Base-by-base conservation (phyloP, 2,888 invertebrate genomes). In the Hydropsyche betteni region DNA sequence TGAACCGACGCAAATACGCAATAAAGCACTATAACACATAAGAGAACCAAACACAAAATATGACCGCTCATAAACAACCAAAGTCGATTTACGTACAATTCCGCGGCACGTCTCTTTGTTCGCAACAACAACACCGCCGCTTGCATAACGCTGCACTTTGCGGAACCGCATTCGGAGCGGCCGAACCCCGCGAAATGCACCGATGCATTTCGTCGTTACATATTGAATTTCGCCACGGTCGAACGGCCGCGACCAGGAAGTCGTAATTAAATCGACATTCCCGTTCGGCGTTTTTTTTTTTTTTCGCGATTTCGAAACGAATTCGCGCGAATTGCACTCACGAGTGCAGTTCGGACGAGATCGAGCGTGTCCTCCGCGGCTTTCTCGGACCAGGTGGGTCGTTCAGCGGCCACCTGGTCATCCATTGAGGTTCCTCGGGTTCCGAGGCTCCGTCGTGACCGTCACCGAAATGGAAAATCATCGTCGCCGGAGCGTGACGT, bases 381-480 rank as follows among this genome's bases (percentile, higher is more conserved):
- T 58, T 58, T 58, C 58, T 58, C 14, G 4, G 16, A n/a, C 16
- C 14, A 14, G 53, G 53, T 16, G 53, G 51, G 24, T 24, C 16
- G 58, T 8, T 24, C 16, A 16, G 16, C 10, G 7, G 4, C 10
- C 64, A 64, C 64, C 64, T 64, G 64, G 55, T 55, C 44, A 8
- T 44, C 58, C 58, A 24, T 14, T 58, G 16, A 16, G 24, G 4
- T 44, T 44, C 10, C 44, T 10, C 10, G 10, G 44, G 7, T 44
- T 4, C 44, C 10, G 44, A 24, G 58, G 58, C 24, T 36, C 33
- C 33, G 24, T 70, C 53, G 70, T 70, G 70, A 70, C 58, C 72
- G 72, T 70, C 70, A 34, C 55, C 72, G 72, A 72, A 72, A 72
- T 72, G 72, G 58, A 72, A 72, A 72, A 55, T 72, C 55, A 36